These are phyloP conservation scores for Microvelia longipes DNA, from an alignment of 1,140 invertebrate species.

Conservation along the genomic window DNA sequence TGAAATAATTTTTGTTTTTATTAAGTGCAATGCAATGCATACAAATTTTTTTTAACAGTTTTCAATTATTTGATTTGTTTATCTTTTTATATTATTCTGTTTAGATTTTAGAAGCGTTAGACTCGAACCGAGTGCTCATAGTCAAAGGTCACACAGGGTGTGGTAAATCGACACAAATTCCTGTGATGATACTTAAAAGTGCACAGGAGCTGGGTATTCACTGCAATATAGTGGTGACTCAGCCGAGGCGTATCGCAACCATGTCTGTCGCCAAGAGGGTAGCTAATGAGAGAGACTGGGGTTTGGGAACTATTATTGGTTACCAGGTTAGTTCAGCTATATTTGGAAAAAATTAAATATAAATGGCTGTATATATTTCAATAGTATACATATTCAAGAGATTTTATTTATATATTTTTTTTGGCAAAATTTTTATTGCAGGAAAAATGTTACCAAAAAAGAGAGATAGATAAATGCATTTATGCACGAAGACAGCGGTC, in stretches of 20 bases:
- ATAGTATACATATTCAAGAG: no score
- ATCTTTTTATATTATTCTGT: slow-evolving; percentile 19
- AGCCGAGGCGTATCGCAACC: slow-evolving; percentile 72
- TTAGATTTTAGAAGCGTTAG: slow-evolving; percentile 44
- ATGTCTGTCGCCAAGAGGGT: slow-evolving; percentile 65
- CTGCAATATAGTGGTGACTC: slow-evolving; percentile 76
- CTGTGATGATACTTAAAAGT: slow-evolving; percentile 73
- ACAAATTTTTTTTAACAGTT: no score
- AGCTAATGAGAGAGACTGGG: slow-evolving; percentile 56
- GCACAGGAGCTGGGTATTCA: slow-evolving; percentile 38
- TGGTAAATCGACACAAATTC: slow-evolving; percentile 67
- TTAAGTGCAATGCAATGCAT: no score
- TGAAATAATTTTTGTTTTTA: no score
- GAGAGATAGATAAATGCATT: no score
- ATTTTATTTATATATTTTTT: no score
- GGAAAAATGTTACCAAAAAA: no score
- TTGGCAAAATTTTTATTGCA: neutral
- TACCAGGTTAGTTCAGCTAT: slow-evolving; percentile 54
- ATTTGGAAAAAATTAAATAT: slow-evolving; percentile 5
- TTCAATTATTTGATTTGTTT: no score
- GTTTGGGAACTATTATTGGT: slow-evolving; percentile 60
- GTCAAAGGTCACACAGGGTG: slow-evolving; percentile 79
- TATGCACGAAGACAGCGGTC: no score
- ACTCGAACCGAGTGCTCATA: slow-evolving; percentile 51
- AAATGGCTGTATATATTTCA: neutral